Conservation (phyloP, 2,113 vertebrate genomes). For the Emydocephalus ijimae region DNA sequence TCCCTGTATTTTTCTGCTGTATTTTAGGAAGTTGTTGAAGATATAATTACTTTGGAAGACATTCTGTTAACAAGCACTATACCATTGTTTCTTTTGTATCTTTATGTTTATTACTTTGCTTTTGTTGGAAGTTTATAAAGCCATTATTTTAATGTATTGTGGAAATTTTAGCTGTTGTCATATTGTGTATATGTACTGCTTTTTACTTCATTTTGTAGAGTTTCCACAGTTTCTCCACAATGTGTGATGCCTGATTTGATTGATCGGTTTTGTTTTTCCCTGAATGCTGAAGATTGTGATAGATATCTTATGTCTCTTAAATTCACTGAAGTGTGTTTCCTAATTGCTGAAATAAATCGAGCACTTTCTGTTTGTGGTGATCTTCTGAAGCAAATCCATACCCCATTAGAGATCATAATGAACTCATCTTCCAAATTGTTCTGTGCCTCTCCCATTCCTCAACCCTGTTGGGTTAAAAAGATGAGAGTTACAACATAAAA, state of each 20-base stretch:
- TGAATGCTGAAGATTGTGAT: background rate
- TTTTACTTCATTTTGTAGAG: background rate
- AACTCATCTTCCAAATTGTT: background rate
- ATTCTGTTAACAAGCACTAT: background rate
- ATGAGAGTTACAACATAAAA: background rate
- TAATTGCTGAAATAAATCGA: background rate
- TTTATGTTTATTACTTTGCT: background rate
- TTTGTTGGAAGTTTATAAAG: background rate
- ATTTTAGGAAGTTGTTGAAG: background rate
- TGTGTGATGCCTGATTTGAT: background rate
- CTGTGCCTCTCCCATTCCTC: background rate
- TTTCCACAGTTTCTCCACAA: background rate
- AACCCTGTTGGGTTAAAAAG: background rate
- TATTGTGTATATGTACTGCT: background rate
- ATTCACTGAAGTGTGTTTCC: background rate
- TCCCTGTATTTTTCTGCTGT: background rate
- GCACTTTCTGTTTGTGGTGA: background rate
- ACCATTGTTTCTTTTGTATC: background rate
- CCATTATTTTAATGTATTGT: background rate
- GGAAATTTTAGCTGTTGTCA: background rate
- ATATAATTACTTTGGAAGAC: background rate
- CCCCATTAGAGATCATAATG: background rate
- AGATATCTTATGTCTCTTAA: background rate
- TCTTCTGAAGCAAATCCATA: background rate
- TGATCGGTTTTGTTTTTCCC: background rate